Evolutionary conservation across 2,797 vertebrate genomes (phyloP), one percentile per base, ranked within the genome.

Genomic region (Oryzias sinensis): DNA sequence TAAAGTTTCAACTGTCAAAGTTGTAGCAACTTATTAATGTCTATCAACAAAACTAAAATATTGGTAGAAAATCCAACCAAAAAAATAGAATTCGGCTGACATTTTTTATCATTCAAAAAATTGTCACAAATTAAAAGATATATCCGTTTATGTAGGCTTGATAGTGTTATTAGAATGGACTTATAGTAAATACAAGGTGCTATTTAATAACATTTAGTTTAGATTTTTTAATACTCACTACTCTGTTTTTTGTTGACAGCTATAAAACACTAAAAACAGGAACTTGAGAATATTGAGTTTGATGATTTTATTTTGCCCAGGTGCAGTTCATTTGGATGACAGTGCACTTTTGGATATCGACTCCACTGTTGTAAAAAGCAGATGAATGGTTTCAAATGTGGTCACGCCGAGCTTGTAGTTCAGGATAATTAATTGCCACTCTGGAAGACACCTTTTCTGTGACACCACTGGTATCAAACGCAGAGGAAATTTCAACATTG

Each of bases 381-480:
- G 85, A 89, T 86, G 75, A 88, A 90, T 88, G 59, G 81, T 79
- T 88, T 76, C 82, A 77, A 70, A 78, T 70, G 1, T 59, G 73
- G 72, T 80, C 83, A 87, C 84, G 83, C 64, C 58, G 66, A 86
- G 63, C 81, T 59, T 52, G 33, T 37, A 50, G 66, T 70, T 89
- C 84, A 90, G 82, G 70, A 81, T 89, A 88, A 92, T 91, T 81
- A 90, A 92, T 90, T 86, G 83, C 83, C 72, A 45, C 72, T 44
- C 71, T 78, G 58, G 77, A 83, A 81, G 82, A 86, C 77, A 81
- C 74, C 37, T 37, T 82, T 83, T 89, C 80, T 86, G 77, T 88
- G 84, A 76, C 59, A 72, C 72, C 76, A 64, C 65, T 53, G 47
- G 72, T 70, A 77, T 90, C 80, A 90, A 85, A 81, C 64, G 9